phyloP scores from a whole-genome alignment of 2,797 vertebrate species.

The Intellagama lesueurii region DNA sequence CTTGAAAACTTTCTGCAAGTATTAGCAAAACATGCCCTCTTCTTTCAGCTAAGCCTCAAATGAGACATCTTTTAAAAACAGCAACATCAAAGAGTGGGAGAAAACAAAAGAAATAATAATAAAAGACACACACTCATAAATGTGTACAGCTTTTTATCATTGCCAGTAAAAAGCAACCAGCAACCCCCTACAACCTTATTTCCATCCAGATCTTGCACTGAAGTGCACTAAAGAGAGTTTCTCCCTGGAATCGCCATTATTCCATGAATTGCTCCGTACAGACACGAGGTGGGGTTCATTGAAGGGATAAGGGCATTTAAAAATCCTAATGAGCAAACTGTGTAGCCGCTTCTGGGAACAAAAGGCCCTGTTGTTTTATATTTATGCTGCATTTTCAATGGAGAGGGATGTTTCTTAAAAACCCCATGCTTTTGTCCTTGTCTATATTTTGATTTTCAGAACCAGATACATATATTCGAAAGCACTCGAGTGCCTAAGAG shows the following conservation, averaged over 20 bases:
- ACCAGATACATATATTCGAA: neutral
- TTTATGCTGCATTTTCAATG: neutral
- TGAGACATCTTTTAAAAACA: neutral
- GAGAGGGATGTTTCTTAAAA: neutral
- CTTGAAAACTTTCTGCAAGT: neutral
- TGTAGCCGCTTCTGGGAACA: neutral
- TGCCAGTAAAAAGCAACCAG: neutral
- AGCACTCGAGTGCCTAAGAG: neutral
- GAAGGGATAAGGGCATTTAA: constrained; percentile 7
- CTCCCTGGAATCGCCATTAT: constrained; percentile 1
- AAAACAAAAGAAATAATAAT: neutral
- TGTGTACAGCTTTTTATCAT: neutral
- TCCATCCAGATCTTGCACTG: neutral
- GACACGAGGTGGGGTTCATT: neutral
- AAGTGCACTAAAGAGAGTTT: neutral
- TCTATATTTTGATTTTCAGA: neutral
- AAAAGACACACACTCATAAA: accelerated
- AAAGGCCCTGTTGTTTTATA: neutral
- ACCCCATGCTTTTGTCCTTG: neutral
- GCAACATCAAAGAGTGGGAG: neutral
- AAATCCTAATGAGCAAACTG: neutral
- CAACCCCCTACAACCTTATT: constrained; percentile 3
- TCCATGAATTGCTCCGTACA: neutral
- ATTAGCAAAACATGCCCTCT: neutral
- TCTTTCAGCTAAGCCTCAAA: neutral